Evolutionary conservation across 2,113 vertebrate genomes (phyloP).

Genomic region (Xenopus laevis): DNA sequence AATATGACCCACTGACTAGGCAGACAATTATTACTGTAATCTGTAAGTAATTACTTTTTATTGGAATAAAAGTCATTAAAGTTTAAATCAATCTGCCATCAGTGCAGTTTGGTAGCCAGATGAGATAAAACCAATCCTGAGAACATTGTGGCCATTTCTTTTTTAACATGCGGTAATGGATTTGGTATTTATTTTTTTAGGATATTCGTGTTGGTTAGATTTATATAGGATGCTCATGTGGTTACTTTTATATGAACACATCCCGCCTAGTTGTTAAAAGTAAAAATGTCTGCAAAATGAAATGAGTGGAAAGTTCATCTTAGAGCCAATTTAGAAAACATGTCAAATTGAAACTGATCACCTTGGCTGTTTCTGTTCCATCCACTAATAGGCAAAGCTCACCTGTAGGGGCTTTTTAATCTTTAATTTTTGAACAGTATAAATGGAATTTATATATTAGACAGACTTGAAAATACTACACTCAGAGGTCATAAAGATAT

Average conservation of each 20-base stretch:
- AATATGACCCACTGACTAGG: no score
- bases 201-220: constrained; percentile 12
- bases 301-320: constrained; percentile 4
- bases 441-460: no score
- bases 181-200: constrained; percentile 19
- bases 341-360: neutral
- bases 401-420: no score
- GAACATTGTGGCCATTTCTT: constrained; percentile 8
- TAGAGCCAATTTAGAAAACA: constrained; percentile 23
- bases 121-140: constrained; percentile 30
- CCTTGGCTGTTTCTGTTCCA: constrained; percentile 10
- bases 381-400: no score
- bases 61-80: neutral
- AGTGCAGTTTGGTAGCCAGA: constrained; percentile 30
- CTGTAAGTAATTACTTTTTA: no score
- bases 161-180: constrained; percentile 24
- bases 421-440: no score
- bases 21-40: no score
- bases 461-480: no score
- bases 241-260: constrained; percentile 23
- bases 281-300: neutral
- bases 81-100: constrained; percentile 24
- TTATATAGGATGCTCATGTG: constrained; percentile 16
- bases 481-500: no score
- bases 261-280: constrained; percentile 26